Evolutionary conservation across 2,888 invertebrate genomes (phyloP).

Genomic region (Odontomyia ornata): DNA sequence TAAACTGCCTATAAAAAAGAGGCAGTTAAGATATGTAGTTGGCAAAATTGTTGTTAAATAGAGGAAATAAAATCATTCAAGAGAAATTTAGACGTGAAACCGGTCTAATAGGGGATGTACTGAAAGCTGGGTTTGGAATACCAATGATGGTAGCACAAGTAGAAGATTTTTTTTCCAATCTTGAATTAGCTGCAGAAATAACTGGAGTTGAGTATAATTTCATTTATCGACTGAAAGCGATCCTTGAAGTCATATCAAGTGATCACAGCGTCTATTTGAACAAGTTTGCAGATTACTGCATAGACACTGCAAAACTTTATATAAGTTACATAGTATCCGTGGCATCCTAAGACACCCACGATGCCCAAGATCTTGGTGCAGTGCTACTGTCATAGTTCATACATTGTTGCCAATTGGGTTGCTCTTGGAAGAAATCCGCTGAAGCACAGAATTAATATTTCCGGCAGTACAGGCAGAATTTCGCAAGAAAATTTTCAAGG

Average conservation of each 20-base stretch:
- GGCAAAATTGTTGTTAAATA: constrained; percentile 8
- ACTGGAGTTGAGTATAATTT: constrained; percentile 53
- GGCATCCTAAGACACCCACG: constrained; percentile 55
- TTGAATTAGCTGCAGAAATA: constrained; percentile 54
- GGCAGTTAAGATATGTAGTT: not conserved
- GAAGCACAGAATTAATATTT: constrained; percentile 55
- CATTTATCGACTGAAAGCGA: constrained; percentile 29
- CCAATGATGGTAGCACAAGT: constrained; percentile 56
- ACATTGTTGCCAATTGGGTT: constrained; percentile 55
- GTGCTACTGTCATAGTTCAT: constrained; percentile 52
- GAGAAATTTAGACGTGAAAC: too few species aligned
- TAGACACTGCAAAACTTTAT: constrained; percentile 34
- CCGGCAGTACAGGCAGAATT: too few species aligned
- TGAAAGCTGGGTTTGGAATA: constrained; percentile 56
- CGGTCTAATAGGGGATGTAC: too few species aligned
- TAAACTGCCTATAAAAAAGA: constrained; percentile 33
- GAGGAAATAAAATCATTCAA: constrained; percentile 33
- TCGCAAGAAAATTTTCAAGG: too few species aligned
- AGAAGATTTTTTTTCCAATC: constrained; percentile 57
- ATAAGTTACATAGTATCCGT: constrained; percentile 48
- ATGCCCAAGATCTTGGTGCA: constrained; percentile 54
- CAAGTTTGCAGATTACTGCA: too few species aligned
- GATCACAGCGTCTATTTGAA: too few species aligned
- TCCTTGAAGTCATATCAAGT: too few species aligned
- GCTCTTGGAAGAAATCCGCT: constrained; percentile 56